A percentile compares a stretch with the other conserved stretches of the same genome.
Evolutionary conservation across 1,140 invertebrate genomes (phyloP).

Genomic region (Drosophila tropicalis): DNA sequence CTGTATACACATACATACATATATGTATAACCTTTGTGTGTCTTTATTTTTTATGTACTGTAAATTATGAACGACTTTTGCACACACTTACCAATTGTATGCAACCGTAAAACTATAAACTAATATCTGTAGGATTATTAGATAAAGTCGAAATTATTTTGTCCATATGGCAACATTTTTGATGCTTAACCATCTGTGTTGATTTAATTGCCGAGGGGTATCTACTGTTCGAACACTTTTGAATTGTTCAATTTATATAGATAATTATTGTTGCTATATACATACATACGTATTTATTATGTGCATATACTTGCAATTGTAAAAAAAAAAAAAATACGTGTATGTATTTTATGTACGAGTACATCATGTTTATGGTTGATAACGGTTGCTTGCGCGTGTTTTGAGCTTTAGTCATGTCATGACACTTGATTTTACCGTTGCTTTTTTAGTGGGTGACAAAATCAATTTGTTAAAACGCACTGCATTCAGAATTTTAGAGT

Average conservation of each 20-base stretch:
- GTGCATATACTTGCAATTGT: constrained; percentile 11
- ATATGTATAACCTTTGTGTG: neutral
- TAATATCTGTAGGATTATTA: neutral
- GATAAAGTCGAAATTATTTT: neutral
- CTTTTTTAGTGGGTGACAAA: neutral
- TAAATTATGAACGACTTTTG: neutral
- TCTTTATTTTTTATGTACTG: neutral
- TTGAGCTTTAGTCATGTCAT: constrained; percentile 12
- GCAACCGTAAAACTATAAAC: neutral
- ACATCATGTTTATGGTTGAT: constrained; percentile 5
- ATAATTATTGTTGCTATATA: neutral
- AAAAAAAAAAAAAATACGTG: constrained; percentile 9
- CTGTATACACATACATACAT: neutral
- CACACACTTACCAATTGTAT: neutral
- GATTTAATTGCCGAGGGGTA: too few species aligned
- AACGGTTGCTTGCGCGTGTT: constrained; percentile 12
- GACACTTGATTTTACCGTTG: constrained; percentile 9
- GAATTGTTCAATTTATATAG: constrained; percentile 2
- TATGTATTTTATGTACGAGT: constrained; percentile 3
- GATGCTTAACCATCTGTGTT: neutral
- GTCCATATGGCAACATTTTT: neutral
- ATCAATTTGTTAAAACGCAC: constrained; percentile 4
- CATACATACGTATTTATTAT: neutral
- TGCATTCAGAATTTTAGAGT: neutral
- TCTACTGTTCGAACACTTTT: too few species aligned